Percentiles rank a stretch among this genome's conserved stretches.
Conservation (phyloP, 2,113 vertebrate species). For the Pomatostomus ruficeps region DNA sequence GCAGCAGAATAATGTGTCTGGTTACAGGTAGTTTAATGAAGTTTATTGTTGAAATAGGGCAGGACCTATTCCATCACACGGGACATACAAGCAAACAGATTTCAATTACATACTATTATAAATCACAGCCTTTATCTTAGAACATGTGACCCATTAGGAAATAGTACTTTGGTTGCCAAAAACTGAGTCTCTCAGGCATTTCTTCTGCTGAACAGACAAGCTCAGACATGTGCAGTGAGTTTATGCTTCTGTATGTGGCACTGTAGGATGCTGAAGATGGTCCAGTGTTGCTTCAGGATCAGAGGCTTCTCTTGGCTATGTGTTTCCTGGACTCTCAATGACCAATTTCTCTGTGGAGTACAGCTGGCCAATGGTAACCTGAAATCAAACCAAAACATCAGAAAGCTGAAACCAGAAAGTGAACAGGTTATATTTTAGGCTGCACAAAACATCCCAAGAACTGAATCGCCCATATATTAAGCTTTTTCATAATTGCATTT, state of each 20-base stretch:
- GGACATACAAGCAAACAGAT: not conserved
- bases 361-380: slow-evolving; percentile 78
- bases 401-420: not conserved
- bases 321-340: slow-evolving; percentile 71
- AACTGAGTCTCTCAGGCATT: not conserved
- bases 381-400: slow-evolving; percentile 52
- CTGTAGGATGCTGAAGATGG: slow-evolving; percentile 45
- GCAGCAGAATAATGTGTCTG: not conserved
- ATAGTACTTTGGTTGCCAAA: slow-evolving; percentile 25
- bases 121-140: not conserved
- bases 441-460: not conserved
- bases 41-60: slow-evolving; percentile 57
- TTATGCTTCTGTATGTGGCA: not conserved
- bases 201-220: slow-evolving; percentile 13
- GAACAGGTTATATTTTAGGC: not conserved
- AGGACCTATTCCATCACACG: not conserved
- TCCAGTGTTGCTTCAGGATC: not conserved
- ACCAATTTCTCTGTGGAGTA: slow-evolving; percentile 76
- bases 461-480: not conserved
- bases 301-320: slow-evolving; percentile 3
- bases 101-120: not conserved
- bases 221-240: not conserved
- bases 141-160: not conserved
- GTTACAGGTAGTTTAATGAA: not conserved
- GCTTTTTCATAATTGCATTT: not conserved